Percentiles rank a stretch among this genome's conserved stretches.
phyloP scores from a whole-genome alignment of 2,113 vertebrate species.

The Agelaius tricolor region DNA sequence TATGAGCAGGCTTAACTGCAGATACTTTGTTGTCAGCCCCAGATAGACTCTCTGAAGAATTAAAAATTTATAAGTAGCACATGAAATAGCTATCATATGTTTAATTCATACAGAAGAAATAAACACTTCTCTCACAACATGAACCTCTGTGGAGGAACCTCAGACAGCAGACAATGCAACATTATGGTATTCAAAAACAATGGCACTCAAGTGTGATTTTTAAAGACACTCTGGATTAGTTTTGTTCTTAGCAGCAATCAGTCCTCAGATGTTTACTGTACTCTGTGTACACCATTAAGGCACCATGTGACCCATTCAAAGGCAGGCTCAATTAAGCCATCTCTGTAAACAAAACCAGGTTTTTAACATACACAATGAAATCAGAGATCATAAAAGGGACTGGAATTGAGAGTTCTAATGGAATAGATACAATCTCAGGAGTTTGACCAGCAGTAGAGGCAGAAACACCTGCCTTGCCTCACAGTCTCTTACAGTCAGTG shows the following conservation, averaged over 20 bases:
- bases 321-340: constrained; percentile 7
- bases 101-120: constrained; percentile 48
- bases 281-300: constrained; percentile 23
- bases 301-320: constrained; percentile 8
- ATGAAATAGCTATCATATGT: constrained; percentile 29
- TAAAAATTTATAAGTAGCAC: constrained; percentile 17
- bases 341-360: not conserved
- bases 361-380: constrained; percentile 33
- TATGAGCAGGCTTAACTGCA: not conserved
- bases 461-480: not conserved
- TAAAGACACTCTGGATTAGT: constrained; percentile 13
- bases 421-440: not conserved
- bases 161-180: not conserved
- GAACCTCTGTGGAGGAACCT: not conserved
- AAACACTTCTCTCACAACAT: not conserved
- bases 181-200: not conserved
- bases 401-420: not conserved
- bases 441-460: not conserved
- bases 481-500: not conserved
- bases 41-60: constrained; percentile 20
- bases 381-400: constrained; percentile 5
- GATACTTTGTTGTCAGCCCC: not conserved
- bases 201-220: not conserved
- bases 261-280: constrained; percentile 37
- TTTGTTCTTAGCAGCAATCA: constrained; percentile 28